Base-by-base conservation (phyloP, 2,888 invertebrate species). In the Taphrorychus bicolor region DNA sequence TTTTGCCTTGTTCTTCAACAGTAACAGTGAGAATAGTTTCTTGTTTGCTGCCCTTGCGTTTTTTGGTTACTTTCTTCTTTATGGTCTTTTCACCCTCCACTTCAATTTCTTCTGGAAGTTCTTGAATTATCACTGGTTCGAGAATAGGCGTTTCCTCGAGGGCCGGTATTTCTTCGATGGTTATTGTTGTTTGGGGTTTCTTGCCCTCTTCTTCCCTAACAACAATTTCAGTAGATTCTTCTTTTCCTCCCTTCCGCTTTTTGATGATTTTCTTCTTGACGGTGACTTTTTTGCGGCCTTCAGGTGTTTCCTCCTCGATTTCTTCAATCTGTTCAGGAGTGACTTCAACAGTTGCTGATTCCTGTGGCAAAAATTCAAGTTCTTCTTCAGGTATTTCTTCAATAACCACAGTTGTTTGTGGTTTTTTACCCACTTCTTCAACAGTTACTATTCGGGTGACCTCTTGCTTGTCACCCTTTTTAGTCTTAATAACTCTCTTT, bases 1-100 rank as follows among this genome's bases (percentile, higher is more conserved):
- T 17, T 23, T 59, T 45, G 23, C 59, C 49, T 48, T 59, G 40
- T 49, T 59, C 59, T 59, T 59, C 59, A 3, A 59, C 24, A 1
- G 79, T 82, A n/a, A 79, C 77, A 73, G 84, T 83, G 82, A 85
- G 82, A 73, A 84, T 84, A 74, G 70, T 73, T 77, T 79, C 79
- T 58, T 83, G 72, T 64, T 78, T 76, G 59, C 71, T 70, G 11
- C 76, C 78, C 66, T 73, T 75, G 19, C 76, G 77, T 71, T 80
- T 78, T 60, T 76, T 77, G 48, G 76, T 75, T 23, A 73, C 70
- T 61, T 77, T 69, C 66, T 75, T 77, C 71, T 74, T 79, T 18
- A 76, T 75, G 66, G 63, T 73, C 59, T 75, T 80, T 19, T 22
- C 14, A 5, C 16, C 57, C 48, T 41, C 21, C 14, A 75, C 69